Evolutionary conservation across 1,140 invertebrate species (phyloP).

Genomic region (Phortica variegata): DNA sequence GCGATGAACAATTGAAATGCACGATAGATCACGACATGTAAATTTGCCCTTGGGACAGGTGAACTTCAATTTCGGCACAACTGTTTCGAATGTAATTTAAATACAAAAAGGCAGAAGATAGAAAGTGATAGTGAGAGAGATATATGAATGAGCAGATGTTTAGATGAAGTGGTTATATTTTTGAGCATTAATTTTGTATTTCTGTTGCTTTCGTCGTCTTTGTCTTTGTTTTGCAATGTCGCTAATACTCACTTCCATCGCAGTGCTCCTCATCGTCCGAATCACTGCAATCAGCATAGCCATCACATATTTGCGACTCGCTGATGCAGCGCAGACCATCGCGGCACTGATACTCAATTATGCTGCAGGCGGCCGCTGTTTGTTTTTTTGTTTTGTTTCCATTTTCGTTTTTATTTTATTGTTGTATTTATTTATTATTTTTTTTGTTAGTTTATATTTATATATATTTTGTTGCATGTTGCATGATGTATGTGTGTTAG

Average conservation of each 20-base stretch:
- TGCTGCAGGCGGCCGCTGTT: conserved; percentile 61
- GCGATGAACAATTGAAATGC: conserved; percentile 67
- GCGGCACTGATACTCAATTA: conserved; percentile 64
- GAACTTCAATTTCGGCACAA: conserved; percentile 44
- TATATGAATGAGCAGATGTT: too few species aligned
- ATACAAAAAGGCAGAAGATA: conserved; percentile 1
- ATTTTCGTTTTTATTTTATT: conserved; percentile 1
- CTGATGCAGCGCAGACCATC: conserved; percentile 61
- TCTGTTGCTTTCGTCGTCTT: conserved; percentile 2
- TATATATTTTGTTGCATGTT: conserved; percentile 25
- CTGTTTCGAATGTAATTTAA: conserved; percentile 25
- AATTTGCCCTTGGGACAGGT: conserved; percentile 62
- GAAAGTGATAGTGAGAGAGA: conserved; percentile 3
- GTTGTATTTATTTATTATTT: background rate
- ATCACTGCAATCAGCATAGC: conserved; percentile 68
- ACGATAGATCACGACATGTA: conserved; percentile 67
- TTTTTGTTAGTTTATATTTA: conserved; percentile 16
- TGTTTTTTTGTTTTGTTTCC: conserved; percentile 5
- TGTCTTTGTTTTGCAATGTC: conserved; percentile 1
- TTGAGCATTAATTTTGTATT: conserved; percentile 2
- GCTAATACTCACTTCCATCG: conserved; percentile 57
- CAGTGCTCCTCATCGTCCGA: conserved; percentile 73
- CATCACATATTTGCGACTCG: conserved; percentile 64
- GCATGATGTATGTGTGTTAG: too few species aligned
- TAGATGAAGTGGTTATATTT: conserved; percentile 5